phyloP scores from a whole-genome alignment of 92 coral and sea anemone genomes.

The Hydrozoanthus gracilis region DNA sequence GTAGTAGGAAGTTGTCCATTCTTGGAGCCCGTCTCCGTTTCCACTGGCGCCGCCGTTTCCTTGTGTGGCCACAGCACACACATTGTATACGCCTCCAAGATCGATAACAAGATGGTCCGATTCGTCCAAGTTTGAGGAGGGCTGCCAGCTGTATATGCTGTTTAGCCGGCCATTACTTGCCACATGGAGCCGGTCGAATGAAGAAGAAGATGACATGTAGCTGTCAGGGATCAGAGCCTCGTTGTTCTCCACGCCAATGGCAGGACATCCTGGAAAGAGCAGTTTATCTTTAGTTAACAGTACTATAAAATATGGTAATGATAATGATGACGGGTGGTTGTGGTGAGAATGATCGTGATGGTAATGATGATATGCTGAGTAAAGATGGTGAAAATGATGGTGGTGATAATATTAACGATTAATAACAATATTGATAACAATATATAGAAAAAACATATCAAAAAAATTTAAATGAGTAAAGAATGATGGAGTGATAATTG shows the following conservation, averaged over 20 bases:
- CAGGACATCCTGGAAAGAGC: constrained; percentile 26
- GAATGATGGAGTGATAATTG: no score
- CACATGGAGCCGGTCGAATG: not conserved
- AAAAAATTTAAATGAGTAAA: no score
- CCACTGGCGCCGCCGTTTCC: constrained; percentile 26
- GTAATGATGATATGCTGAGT: no score
- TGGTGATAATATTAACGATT: no score
- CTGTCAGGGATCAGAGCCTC: constrained; percentile 23
- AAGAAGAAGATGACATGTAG: constrained; percentile 21
- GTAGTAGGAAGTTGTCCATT: constrained; percentile 34
- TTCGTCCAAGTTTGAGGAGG: not conserved
- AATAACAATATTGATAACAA: no score
- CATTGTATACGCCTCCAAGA: constrained; percentile 25
- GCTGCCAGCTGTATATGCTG: constrained; percentile 6
- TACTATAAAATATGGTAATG: no score
- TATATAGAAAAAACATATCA: no score
- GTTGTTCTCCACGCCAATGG: constrained; percentile 41
- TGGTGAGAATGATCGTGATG: no score
- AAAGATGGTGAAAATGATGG: no score
- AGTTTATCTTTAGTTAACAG: no score
- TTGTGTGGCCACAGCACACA: constrained; percentile 44
- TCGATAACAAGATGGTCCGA: constrained; percentile 1
- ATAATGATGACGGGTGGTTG: no score
- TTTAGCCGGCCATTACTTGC: constrained; percentile 30
- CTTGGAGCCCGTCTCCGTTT: not conserved